Conservation (phyloP, 92 coral and sea anemone species). For the Pocillopora meandrina region DNA sequence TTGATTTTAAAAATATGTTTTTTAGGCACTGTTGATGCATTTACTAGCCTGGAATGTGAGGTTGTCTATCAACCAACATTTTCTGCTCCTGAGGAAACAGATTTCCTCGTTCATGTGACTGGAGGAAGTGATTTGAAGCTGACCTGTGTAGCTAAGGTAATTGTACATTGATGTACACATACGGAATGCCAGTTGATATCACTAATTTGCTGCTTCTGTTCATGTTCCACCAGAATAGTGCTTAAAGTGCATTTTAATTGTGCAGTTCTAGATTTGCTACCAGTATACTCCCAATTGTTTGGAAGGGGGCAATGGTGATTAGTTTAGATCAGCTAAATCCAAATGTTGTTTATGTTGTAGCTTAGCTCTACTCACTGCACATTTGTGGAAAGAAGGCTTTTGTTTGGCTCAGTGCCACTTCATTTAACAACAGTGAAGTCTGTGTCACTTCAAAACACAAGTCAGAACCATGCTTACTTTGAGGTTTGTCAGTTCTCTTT, state of each 20-base stretch:
- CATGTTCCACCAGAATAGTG: neutral
- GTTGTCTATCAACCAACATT: conserved; percentile 92
- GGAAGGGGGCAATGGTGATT: neutral
- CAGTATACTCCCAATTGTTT: no score
- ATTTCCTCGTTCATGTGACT: conserved; percentile 79
- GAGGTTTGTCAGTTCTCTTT: conserved; percentile 48
- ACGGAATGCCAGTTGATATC: neutral
- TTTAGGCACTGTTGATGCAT: conserved; percentile 93
- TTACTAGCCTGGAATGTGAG: conserved; percentile 88
- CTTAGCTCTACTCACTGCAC: conserved; percentile 89
- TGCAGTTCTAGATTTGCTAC: no score
- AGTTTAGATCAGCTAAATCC: neutral
- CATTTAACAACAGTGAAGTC: conserved; percentile 84
- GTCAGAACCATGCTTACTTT: conserved; percentile 92
- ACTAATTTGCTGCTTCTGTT: neutral
- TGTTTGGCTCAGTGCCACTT: conserved; percentile 91
- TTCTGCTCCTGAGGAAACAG: conserved; percentile 78
- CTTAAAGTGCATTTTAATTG: no score
- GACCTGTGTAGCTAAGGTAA: conserved; percentile 81
- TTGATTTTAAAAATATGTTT: neutral
- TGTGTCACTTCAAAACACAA: conserved; percentile 79
- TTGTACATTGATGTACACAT: neutral
- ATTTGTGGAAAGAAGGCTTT: conserved; percentile 94
- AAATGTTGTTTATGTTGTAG: conserved; percentile 22
- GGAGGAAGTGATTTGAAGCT: conserved; percentile 85